A percentile compares a stretch with the other conserved stretches of the same genome.
phyloP scores from a whole-genome alignment of 2,888 invertebrate species.

The Sarcophaga variegata region DNA sequence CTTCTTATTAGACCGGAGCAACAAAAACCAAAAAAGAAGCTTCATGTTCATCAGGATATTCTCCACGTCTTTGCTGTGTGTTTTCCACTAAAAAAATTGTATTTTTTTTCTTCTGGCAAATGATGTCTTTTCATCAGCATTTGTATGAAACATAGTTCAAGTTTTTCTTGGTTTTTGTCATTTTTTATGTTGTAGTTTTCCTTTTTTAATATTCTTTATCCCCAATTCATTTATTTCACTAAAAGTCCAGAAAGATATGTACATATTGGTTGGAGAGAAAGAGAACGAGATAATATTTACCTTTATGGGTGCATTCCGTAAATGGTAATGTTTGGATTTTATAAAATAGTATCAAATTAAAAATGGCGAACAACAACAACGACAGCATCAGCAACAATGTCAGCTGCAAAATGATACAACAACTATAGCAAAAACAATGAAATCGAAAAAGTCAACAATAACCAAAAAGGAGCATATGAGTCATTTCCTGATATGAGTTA shows the following conservation, averaged over 20 bases:
- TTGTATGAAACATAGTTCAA: slow-evolving; percentile 2
- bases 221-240: slow-evolving; percentile 42
- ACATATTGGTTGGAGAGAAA: slow-evolving; percentile 5
- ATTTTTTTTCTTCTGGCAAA: slow-evolving; percentile 50
- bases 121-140: slow-evolving; percentile 66
- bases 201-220: slow-evolving; percentile 23
- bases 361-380: slow-evolving; percentile 41
- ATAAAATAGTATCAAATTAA: slow-evolving; percentile 59
- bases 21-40: slow-evolving; percentile 28
- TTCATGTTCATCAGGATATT: slow-evolving; percentile 50
- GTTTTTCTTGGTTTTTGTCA: slow-evolving; percentile 11
- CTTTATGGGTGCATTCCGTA: slow-evolving; percentile 62
- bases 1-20: slow-evolving; percentile 52
- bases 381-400: background rate
- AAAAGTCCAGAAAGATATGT: slow-evolving; percentile 22
- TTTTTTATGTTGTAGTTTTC: slow-evolving; percentile 35
- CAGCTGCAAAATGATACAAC: background rate
- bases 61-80: slow-evolving; percentile 2
- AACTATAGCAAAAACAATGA: slow-evolving; percentile 2
- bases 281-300: slow-evolving; percentile 57
- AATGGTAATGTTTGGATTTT: slow-evolving; percentile 67
- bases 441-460: slow-evolving; percentile 52
- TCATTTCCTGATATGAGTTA: background rate
- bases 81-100: background rate
- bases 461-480: slow-evolving; percentile 25